These are phyloP conservation scores for Pycnomerus fuliginosus DNA, from an alignment of 2,888 invertebrate genomes.

Conservation along the genomic window DNA sequence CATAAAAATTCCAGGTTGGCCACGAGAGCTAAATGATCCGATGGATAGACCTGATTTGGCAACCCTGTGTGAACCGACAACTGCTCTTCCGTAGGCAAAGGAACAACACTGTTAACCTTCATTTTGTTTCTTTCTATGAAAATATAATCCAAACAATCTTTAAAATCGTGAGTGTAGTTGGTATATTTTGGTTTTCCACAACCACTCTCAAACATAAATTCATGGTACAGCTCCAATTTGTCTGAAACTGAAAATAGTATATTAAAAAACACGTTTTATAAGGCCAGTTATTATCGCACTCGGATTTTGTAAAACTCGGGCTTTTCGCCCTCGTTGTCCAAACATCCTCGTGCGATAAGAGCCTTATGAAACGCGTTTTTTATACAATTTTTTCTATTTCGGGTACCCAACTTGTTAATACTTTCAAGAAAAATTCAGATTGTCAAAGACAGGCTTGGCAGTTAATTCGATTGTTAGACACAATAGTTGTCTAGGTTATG, in stretches of 20 bases:
- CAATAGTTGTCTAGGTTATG: no score
- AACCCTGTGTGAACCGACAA: conserved; percentile 73
- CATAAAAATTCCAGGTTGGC: conserved; percentile 62
- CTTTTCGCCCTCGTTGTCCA: no score
- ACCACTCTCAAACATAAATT: conserved; percentile 68
- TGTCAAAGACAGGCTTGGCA: no score
- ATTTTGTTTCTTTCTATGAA: conserved; percentile 70
- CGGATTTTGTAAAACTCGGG: no score
- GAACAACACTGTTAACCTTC: conserved; percentile 68
- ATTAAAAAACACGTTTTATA: no score
- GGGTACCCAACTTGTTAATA: no score
- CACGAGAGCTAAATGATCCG: conserved; percentile 88
- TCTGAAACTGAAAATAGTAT: conserved; percentile 49
- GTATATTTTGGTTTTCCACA: conserved; percentile 83
- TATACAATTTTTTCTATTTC: no score
- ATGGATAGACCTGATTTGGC: conserved; percentile 87
- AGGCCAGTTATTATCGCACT: conserved; percentile 6
- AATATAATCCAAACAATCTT: conserved; percentile 89
- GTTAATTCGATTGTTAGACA: no score
- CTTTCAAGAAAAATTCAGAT: no score
- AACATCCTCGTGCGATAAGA: no score
- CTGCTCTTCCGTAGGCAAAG: conserved; percentile 77
- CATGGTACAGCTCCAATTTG: conserved; percentile 59
- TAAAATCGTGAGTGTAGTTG: conserved; percentile 79
- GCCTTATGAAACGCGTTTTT: no score